phyloP scores from a whole-genome alignment of 2,113 vertebrate species.

The Pycnonotus jocosus region DNA sequence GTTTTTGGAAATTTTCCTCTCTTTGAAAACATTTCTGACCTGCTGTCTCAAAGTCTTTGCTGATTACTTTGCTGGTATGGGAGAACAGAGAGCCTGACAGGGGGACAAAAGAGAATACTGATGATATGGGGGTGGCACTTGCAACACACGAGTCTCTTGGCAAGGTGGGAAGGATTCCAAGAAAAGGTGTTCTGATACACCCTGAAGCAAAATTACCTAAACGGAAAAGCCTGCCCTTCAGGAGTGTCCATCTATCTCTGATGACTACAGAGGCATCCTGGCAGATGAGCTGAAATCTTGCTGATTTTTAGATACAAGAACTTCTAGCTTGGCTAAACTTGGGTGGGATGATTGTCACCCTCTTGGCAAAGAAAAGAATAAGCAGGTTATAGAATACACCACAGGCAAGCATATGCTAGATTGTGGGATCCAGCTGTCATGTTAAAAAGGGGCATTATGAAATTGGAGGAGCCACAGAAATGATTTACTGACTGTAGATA shows the following conservation, averaged over 20 bases:
- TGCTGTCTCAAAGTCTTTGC: background rate
- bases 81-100: background rate
- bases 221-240: background rate
- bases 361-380: background rate
- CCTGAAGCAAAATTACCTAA: background rate
- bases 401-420: background rate
- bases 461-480: background rate
- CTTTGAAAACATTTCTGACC: background rate
- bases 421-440: background rate
- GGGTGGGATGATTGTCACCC: background rate
- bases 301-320: background rate
- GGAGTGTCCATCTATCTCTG: background rate
- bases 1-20: background rate
- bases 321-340: background rate
- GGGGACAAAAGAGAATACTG: background rate
- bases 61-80: background rate
- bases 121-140: background rate
- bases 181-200: background rate
- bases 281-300: background rate
- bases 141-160: background rate
- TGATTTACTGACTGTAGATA: conserved; percentile 31
- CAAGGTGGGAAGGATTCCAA: background rate
- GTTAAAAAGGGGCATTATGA: background rate
- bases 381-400: background rate
- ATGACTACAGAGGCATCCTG: background rate